These are phyloP conservation scores for Gasterosteus nipponicus DNA, from an alignment of 2,113 vertebrate genomes.

Conservation along the genomic window DNA sequence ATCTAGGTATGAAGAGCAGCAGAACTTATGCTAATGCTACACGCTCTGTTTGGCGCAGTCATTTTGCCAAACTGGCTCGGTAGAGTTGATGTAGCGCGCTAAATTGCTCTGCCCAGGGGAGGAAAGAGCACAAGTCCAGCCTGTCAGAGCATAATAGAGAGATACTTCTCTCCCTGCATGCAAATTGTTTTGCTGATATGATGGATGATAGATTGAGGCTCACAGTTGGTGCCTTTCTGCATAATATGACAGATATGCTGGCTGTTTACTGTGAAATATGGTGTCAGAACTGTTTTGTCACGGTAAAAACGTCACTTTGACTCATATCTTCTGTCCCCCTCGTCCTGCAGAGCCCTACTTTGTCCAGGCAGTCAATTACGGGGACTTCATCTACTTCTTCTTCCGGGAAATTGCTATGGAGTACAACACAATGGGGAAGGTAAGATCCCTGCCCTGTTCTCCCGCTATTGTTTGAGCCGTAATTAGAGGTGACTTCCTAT, in stretches of 20 bases:
- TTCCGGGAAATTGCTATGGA: constrained; percentile 99
- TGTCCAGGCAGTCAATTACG: constrained; percentile 94
- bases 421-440: constrained; percentile 99
- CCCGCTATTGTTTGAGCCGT: constrained; percentile 60
- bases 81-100: constrained; percentile 50
- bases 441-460: constrained; percentile 73
- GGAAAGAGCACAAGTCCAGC: constrained; percentile 61
- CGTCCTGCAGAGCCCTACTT: constrained; percentile 92
- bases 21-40: constrained; percentile 59
- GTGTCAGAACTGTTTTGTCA: constrained; percentile 59
- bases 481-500: constrained; percentile 76
- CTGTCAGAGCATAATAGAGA: constrained; percentile 69
- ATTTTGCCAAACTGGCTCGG: constrained; percentile 53
- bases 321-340: constrained; percentile 31
- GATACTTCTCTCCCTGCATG: constrained; percentile 51
- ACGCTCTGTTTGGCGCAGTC: constrained; percentile 50
- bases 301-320: constrained; percentile 44
- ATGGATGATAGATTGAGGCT: constrained; percentile 68
- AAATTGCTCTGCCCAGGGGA: constrained; percentile 64
- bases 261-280: constrained; percentile 67
- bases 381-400: constrained; percentile 98
- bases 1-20: constrained; percentile 29
- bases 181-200: constrained; percentile 62
- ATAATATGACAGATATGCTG: constrained; percentile 62
- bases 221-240: constrained; percentile 51